A percentile compares a stretch with the other conserved stretches of the same genome.
These are phyloP conservation scores for Ceraclea dissimilis DNA, from an alignment of 2,888 invertebrate genomes.

Conservation along the genomic window DNA sequence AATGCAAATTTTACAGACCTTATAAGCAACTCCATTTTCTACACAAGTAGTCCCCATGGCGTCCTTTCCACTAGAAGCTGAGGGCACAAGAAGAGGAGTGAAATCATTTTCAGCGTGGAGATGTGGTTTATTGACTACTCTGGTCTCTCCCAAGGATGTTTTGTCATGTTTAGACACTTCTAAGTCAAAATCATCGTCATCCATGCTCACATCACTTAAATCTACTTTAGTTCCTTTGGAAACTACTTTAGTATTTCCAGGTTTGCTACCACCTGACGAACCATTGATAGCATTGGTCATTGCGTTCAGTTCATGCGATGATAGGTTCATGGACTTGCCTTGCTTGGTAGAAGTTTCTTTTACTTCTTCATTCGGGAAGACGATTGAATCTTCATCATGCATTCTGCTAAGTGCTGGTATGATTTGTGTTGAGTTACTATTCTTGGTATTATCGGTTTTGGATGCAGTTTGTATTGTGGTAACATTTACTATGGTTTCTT, in stretches of 20 bases:
- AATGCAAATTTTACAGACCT: too few species aligned
- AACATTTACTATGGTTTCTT: constrained; percentile 6
- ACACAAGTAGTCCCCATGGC: constrained; percentile 29
- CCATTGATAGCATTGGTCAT: constrained; percentile 17
- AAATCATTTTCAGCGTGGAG: constrained; percentile 18
- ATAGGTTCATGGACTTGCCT: constrained; percentile 21
- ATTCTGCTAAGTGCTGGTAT: constrained; percentile 11
- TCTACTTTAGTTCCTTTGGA: constrained; percentile 42
- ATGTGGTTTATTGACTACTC: constrained; percentile 22
- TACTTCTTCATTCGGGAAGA: not conserved
- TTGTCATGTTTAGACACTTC: constrained; percentile 15
- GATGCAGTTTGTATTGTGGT: not conserved
- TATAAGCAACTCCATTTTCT: constrained; percentile 41
- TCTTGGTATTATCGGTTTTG: too few species aligned
- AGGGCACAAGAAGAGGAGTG: constrained; percentile 13
- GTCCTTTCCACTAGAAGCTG: constrained; percentile 18
- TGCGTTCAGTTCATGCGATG: constrained; percentile 15
- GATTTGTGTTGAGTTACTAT: not conserved
- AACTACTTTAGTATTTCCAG: not conserved
- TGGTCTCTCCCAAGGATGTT: constrained; percentile 14
- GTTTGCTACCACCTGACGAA: constrained; percentile 1
- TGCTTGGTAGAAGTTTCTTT: constrained; percentile 16
- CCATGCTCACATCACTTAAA: constrained; percentile 73
- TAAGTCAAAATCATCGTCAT: constrained; percentile 47
- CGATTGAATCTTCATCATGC: constrained; percentile 9